These are phyloP conservation scores for Trichonephila clavata DNA, from an alignment of 1,140 invertebrate species.

Conservation along the genomic window DNA sequence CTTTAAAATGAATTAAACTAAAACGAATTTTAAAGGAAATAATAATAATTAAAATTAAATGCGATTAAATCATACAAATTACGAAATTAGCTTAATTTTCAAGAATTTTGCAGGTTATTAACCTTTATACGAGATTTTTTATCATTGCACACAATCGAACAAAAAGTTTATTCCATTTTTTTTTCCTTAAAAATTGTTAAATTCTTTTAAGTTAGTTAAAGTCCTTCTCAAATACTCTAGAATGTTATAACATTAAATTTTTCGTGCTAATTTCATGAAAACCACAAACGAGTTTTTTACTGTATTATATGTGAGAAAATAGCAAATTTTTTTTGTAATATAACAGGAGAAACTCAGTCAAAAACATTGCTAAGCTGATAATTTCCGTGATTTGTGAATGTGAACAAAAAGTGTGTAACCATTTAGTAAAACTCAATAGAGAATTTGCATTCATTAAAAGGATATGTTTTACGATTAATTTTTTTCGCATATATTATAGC, in stretches of 20 bases:
- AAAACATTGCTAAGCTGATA: slow-evolving; percentile 41
- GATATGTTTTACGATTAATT: not conserved
- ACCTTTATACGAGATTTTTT: slow-evolving; percentile 42
- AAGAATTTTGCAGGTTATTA: slow-evolving; percentile 27
- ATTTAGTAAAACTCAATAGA: not conserved
- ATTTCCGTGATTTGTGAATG: slow-evolving; percentile 23
- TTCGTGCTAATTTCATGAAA: slow-evolving; percentile 45
- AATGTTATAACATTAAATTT: slow-evolving; percentile 47
- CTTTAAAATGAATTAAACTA: not conserved
- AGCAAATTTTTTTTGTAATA: not conserved
- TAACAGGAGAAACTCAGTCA: not conserved
- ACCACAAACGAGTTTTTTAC: not conserved
- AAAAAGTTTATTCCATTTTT: not conserved
- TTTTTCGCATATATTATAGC: too few relatives aligned
- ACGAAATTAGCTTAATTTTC: not conserved
- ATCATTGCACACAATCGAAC: slow-evolving; percentile 52
- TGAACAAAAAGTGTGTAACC: slow-evolving; percentile 2
- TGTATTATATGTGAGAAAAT: not conserved
- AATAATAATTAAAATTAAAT: not conserved
- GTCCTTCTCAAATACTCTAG: slow-evolving; percentile 51
- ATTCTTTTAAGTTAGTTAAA: slow-evolving; percentile 26
- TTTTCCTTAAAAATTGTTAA: not conserved
- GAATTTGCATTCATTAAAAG: slow-evolving; percentile 37
- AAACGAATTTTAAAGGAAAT: not conserved
- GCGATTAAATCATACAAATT: not conserved